phyloP scores from a whole-genome alignment of 2,888 invertebrate species.

The Dolomedes plantarius region DNA sequence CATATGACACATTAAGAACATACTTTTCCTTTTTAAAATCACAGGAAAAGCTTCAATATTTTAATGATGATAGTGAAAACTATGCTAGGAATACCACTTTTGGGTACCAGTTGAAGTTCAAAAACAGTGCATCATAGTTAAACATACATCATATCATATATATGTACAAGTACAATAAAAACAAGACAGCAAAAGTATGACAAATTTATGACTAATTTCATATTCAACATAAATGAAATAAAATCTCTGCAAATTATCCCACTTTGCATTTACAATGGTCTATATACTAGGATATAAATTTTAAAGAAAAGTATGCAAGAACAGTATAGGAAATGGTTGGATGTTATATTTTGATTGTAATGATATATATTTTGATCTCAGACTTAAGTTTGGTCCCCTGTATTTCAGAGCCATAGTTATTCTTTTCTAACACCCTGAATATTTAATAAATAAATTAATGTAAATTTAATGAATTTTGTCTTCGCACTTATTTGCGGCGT shows the following conservation, averaged over 20 bases:
- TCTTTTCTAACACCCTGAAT: slow-evolving; percentile 33
- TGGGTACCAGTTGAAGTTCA: slow-evolving; percentile 62
- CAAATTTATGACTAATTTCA: slow-evolving; percentile 39
- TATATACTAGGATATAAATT: slow-evolving; percentile 25
- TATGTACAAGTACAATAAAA: slow-evolving; percentile 64
- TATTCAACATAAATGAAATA: slow-evolving; percentile 12
- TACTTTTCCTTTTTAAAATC: slow-evolving; percentile 66
- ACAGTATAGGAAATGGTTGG: slow-evolving; percentile 52
- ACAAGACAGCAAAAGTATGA: slow-evolving; percentile 60
- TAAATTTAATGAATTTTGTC: slow-evolving; percentile 1
- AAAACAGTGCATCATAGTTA: slow-evolving; percentile 70
- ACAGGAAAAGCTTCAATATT: slow-evolving; percentile 68
- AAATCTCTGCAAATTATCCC: slow-evolving; percentile 33
- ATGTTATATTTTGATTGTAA: slow-evolving; percentile 2
- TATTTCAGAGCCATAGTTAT: slow-evolving; percentile 48
- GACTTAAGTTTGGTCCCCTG: slow-evolving; percentile 38
- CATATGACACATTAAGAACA: slow-evolving; percentile 56
- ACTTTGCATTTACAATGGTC: slow-evolving; percentile 35
- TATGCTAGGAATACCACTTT: slow-evolving; percentile 70
- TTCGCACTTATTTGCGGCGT: slow-evolving; percentile 33
- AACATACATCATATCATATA: slow-evolving; percentile 69
- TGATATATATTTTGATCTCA: slow-evolving; percentile 1
- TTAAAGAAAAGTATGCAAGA: slow-evolving; percentile 1
- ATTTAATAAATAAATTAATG: no score
- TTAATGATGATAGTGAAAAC: slow-evolving; percentile 68